Evolutionary conservation across 2,888 invertebrate species (phyloP).

Genomic region (Volucella bombylans): DNA sequence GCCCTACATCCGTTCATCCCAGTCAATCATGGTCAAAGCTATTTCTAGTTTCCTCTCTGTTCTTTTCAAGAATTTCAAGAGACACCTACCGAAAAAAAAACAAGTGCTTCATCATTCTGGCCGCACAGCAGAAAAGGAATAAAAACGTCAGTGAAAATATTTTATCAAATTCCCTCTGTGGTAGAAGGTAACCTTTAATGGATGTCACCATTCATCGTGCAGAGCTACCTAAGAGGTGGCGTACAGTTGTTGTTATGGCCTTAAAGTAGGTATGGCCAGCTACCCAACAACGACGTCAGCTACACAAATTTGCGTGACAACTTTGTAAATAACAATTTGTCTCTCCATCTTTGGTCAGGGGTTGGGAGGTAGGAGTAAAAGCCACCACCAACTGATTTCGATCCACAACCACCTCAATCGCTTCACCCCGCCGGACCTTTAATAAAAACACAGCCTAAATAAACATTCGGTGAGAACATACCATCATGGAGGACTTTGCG

Average conservation of each 20-base stretch:
- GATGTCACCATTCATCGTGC: slow-evolving; percentile 44
- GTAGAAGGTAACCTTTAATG: slow-evolving; percentile 50
- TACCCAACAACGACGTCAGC: slow-evolving; percentile 12
- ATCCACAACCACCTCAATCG: neutral
- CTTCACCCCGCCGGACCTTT: slow-evolving; percentile 28
- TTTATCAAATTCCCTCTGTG: slow-evolving; percentile 59
- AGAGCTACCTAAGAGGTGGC: slow-evolving; percentile 6
- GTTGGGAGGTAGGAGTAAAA: too few species aligned
- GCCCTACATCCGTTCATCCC: neutral
- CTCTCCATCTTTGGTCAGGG: slow-evolving; percentile 21
- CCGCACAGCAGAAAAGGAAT: slow-evolving; percentile 6
- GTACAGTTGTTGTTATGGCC: neutral
- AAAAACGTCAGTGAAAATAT: slow-evolving; percentile 58
- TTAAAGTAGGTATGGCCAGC: slow-evolving; percentile 12
- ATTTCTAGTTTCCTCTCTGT: neutral
- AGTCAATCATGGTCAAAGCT: neutral
- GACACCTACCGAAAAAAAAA: neutral
- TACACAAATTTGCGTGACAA: slow-evolving; percentile 67
- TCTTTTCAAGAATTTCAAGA: neutral
- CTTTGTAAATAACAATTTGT: slow-evolving; percentile 72
- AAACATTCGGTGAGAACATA: slow-evolving; percentile 40
- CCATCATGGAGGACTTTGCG: slow-evolving; percentile 1
- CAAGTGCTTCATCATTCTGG: slow-evolving; percentile 9
- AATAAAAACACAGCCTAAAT: slow-evolving; percentile 62
- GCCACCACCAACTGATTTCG: neutral